Base-by-base conservation (phyloP, 2,797 vertebrate species). In the Danio aesculapii region DNA sequence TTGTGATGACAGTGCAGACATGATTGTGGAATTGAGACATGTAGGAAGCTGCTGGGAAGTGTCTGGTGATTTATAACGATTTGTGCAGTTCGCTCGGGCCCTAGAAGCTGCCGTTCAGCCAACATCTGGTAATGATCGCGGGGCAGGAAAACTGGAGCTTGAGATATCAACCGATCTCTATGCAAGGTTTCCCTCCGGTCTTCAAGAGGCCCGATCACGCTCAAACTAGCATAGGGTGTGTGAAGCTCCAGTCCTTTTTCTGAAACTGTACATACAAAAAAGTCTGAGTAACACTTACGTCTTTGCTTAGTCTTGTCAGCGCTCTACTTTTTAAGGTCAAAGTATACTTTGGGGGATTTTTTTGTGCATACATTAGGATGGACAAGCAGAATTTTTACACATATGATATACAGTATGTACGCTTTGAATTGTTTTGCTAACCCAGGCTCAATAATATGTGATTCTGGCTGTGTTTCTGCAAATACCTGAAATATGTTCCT, bases 61-160 rank as follows among this genome's bases (percentile, higher is more conserved):
- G 85, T 90, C 89, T 90, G 90, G 82, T 94, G 92, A 95, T 94
- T 96, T 95, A 93, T 84, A 78, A 77, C 83, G 84, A 89, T 92
- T 90, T 87, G 88, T 84, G 85, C 77, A 85, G 81, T 74, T 85
- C 88, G 90, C 88, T 88, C 86, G 58, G 0, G 84, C 87, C 89
- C 90, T 89, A 87, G 52, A 44, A 91, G 88, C 90, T 89, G 84
- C 75, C n/a, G 80, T 89, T 88, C 90, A 90, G 90, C 89, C 91
- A 91, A 94, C 95, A 96, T 96, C 94, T 97, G 96, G 93, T 86
- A 89, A 81, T 88, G 85, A 90, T 90, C 85, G 81, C 13, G 16
- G 74, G 57, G 16, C 70, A 82, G 84, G 66, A 85, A 83, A 74
- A 77, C 53, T 67, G 80, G 50, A 76, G 83, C 72, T 81, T 76